Conservation (phyloP, 30 jellyfish, hydroid and myxozoan genomes). For the Pelagia noctiluca region DNA sequence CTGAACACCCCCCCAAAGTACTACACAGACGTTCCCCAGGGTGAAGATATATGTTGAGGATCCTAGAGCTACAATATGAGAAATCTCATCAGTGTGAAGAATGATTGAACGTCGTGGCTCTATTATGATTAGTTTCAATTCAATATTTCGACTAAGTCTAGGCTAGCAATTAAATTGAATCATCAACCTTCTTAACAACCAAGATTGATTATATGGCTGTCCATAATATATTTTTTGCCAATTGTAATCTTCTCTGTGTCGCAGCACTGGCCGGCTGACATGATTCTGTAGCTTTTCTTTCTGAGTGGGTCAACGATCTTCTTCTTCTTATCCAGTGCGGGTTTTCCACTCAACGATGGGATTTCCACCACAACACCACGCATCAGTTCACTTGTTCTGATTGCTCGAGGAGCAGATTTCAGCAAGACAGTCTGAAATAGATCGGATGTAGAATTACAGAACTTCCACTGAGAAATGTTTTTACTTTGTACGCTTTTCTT, state of each 20-base stretch:
- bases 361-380: constrained; percentile 30
- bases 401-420: constrained; percentile 2
- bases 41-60: too few relatives aligned
- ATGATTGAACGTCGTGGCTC: too few relatives aligned
- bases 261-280: neutral
- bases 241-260: neutral
- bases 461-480: too few relatives aligned
- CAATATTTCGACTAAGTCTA: too few relatives aligned
- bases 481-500: too few relatives aligned
- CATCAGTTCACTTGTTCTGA: neutral
- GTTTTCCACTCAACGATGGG: constrained; percentile 29
- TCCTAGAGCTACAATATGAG: too few relatives aligned
- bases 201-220: constrained; percentile 8
- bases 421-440: constrained; percentile 9
- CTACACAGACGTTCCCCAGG: too few relatives aligned
- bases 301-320: constrained; percentile 36
- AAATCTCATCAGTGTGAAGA: too few relatives aligned
- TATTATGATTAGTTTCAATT: too few relatives aligned
- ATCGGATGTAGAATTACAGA: too few relatives aligned
- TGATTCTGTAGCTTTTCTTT: neutral
- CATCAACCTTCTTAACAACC: neutral
- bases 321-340: constrained; percentile 6
- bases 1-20: too few relatives aligned
- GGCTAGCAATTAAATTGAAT: too few relatives aligned
- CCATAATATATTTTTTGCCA: constrained; percentile 4